Evolutionary conservation across 2,113 vertebrate species (phyloP), one percentile per base, ranked within the genome.

Genomic region (Pyxicephalus adspersus): DNA sequence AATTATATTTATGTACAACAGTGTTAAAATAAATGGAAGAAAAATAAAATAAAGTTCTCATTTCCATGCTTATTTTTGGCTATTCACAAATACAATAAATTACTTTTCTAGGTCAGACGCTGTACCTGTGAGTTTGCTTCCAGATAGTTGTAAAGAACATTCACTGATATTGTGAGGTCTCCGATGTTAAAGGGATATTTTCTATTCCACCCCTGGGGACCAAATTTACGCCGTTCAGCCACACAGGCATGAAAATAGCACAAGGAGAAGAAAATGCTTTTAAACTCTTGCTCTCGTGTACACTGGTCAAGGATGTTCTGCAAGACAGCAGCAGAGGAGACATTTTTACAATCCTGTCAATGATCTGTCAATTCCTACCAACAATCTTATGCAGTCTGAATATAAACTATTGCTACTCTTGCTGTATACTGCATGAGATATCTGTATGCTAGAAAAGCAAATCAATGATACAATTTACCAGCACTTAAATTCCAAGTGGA

Each of bases 221-320:
- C 93, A 80, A 91, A 94, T 87, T 95, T 95, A 71, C 92, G 89
- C 57, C 94, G 89, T 83, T 94, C 93, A 0, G 92, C 92, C 71
- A 94, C 91, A 84, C 91, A 94, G 15, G 92, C 94, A 1, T 94
- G 94, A 73, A 94, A 95, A 83, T 93, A 95, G 81, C 94, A 94
- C 64, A 94, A 85, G 15, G 93, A 94, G 87, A 95, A 95, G 45
- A 95, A 86, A 84, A 94, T 93, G 77, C 90, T 93, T 88, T 95
- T 95, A 84, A 95, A 95, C 89, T 95, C 94, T 86, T 94, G 92
- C 86, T 94, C 93, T 4, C 87, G 83, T 3, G 87, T 92, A 84
- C 93, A 94, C 87, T 90, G 91, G 85, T 95, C 92, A 87, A 94
- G 87, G 67, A 93, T 94, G 77, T 90, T 93, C 94, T 94, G 68